These are phyloP conservation scores for Toxonevra muliebris DNA, from an alignment of 2,888 invertebrate genomes.

Conservation along the genomic window DNA sequence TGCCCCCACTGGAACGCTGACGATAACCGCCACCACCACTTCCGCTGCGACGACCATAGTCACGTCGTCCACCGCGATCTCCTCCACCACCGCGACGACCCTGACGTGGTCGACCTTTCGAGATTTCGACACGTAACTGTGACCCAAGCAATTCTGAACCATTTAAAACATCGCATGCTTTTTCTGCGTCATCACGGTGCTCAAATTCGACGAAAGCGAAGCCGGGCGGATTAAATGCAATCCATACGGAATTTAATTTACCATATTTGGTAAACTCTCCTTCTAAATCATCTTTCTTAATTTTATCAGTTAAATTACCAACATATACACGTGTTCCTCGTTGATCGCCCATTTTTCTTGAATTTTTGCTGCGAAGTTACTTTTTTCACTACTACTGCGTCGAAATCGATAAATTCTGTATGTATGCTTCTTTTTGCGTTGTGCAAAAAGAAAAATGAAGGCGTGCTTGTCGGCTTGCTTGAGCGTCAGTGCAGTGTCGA, in stretches of 20 bases:
- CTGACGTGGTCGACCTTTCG: conserved; percentile 80
- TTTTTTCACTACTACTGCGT: neutral
- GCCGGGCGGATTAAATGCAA: conserved; percentile 90
- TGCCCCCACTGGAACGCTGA: conserved; percentile 63
- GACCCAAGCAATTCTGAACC: conserved; percentile 88
- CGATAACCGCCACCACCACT: conserved; percentile 66
- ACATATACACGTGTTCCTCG: conserved; percentile 85
- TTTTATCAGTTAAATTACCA: conserved; percentile 86
- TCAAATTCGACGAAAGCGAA: conserved; percentile 95
- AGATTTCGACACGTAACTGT: conserved; percentile 88
- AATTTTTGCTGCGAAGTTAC: conserved; percentile 1
- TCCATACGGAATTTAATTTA: conserved; percentile 91
- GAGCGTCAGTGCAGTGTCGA: no score
- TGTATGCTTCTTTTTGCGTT: no score
- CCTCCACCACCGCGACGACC: conserved; percentile 69
- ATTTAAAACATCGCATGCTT: conserved; percentile 85
- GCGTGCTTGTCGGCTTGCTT: no score
- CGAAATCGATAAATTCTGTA: neutral
- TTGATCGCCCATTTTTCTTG: conserved; percentile 60
- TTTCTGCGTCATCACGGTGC: conserved; percentile 87
- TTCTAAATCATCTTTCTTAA: conserved; percentile 92
- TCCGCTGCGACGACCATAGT: conserved; percentile 66
- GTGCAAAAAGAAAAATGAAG: no score
- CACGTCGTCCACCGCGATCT: conserved; percentile 67
- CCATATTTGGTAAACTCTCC: conserved; percentile 91